These are phyloP conservation scores for Callocephalon fimbriatum DNA, from an alignment of 2,113 vertebrate species.

Conservation along the genomic window DNA sequence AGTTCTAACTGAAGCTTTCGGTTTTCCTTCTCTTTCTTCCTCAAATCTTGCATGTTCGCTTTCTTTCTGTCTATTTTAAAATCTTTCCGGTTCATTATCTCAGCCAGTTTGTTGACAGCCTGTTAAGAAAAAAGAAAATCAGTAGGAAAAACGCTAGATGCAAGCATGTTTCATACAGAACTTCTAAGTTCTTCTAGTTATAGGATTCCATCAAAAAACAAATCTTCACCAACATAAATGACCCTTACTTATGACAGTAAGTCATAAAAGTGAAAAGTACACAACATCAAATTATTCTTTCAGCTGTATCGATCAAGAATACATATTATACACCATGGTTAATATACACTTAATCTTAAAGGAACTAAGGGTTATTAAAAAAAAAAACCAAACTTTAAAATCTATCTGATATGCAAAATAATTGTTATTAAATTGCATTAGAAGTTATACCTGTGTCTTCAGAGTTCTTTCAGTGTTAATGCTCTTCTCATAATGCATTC, in stretches of 20 bases:
- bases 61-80: slow-evolving; percentile 98
- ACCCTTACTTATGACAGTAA: background rate
- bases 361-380: background rate
- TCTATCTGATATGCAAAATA: background rate
- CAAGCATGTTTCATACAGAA: background rate
- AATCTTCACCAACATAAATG: background rate
- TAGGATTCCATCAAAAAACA: background rate
- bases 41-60: slow-evolving; percentile 93
- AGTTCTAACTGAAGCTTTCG: slow-evolving; percentile 95
- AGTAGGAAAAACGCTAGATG: background rate
- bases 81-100: slow-evolving; percentile 99
- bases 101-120: slow-evolving; percentile 98
- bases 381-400: background rate
- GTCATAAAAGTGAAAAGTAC: background rate
- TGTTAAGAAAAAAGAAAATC: slow-evolving; percentile 64
- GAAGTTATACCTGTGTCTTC: slow-evolving; percentile 90
- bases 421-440: background rate
- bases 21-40: slow-evolving; percentile 99
- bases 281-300: background rate
- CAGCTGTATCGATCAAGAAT: background rate
- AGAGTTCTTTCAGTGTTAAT: slow-evolving; percentile 92
- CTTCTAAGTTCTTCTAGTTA: background rate
- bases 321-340: background rate
- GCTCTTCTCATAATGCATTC: slow-evolving; percentile 88
- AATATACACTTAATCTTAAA: background rate